Evolutionary conservation across 2,797 vertebrate species (phyloP).

Genomic region (Mormyrops attenuatus): DNA sequence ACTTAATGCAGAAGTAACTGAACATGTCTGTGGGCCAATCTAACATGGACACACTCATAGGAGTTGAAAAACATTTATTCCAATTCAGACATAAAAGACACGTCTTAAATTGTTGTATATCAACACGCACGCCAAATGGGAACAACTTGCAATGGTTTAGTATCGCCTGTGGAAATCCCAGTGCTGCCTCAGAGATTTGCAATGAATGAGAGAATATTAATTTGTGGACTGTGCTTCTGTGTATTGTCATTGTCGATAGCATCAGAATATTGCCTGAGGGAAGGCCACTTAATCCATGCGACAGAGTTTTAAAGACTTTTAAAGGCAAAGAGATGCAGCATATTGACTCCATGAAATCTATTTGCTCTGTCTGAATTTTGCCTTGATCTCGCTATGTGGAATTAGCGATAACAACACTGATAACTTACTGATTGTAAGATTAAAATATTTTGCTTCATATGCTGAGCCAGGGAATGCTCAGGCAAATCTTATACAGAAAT

Average conservation of each 20-base stretch:
- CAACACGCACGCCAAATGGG: not conserved
- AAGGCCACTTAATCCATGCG: not conserved
- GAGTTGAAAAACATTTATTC: not conserved
- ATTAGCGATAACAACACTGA: not conserved
- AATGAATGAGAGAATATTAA: not conserved
- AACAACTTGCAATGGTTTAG: not conserved
- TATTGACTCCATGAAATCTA: not conserved
- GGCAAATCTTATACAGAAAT: not conserved
- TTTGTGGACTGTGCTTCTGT: not conserved
- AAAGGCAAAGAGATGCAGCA: not conserved
- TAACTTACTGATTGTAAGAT: not conserved
- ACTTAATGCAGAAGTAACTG: not conserved
- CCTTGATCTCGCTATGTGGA: not conserved
- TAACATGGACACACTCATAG: not conserved
- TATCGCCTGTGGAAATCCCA: not conserved
- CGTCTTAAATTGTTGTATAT: not conserved
- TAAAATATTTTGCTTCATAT: not conserved
- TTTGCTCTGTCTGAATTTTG: not conserved
- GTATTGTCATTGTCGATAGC: not conserved
- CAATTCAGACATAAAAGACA: not conserved
- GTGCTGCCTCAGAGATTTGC: not conserved
- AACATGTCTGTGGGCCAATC: not conserved
- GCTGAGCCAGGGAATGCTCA: not conserved
- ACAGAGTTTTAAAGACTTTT: not conserved
- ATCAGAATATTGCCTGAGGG: not conserved